Base-by-base conservation (phyloP, 2,797 vertebrate genomes). In the Micromesistius poutassou region DNA sequence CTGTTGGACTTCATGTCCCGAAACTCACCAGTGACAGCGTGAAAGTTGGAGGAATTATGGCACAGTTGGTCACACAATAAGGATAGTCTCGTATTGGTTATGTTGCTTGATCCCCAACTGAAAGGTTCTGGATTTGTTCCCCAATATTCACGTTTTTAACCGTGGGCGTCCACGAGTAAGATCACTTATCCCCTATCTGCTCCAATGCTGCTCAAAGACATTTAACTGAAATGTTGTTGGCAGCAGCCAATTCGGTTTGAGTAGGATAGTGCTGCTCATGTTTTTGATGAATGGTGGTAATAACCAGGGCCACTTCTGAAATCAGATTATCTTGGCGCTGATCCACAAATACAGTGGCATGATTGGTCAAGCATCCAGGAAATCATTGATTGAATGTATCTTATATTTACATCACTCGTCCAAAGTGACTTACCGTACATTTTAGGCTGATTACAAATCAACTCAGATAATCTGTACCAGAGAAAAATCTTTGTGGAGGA, bases 241-340 rank as follows among this genome's bases (percentile, higher is more conserved):
- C 46, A 22, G 22, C 66, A 70, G 66, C n/a, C 66, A 70, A 14
- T 62, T 5, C 10, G 46, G 22, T 16, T 22, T 38, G 16, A 79
- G n/a, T 68, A 76, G 80, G 73, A 76, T 46, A 3, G 13, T 74
- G 36, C 40, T 42, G 10, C 14, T 62, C 77, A 71, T 31, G 55
- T n/a, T 14, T 14, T 28, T 80, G 72, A 80, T 78, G 7, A 78
- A 79, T 36, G 30, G 30, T 14, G 40, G 55, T 50, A 55, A 78
- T 79, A 81, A 72, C 38, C 5, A 13, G 22, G 4, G 38, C 70
- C 13, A 50, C 25, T 8, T 5, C 73, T 76, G 22, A 55, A 76
- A 50, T 77, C 35, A 76, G 76, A 79, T 55, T 80, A 16, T 10
- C 19, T 19, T 30, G 38, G 4, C 36, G 1, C 16, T 78, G 30